A percentile compares a stretch with the other conserved stretches of the same genome.
Evolutionary conservation across 2,113 vertebrate species (phyloP).

Genomic region (Onychorhynchus coronatus): DNA sequence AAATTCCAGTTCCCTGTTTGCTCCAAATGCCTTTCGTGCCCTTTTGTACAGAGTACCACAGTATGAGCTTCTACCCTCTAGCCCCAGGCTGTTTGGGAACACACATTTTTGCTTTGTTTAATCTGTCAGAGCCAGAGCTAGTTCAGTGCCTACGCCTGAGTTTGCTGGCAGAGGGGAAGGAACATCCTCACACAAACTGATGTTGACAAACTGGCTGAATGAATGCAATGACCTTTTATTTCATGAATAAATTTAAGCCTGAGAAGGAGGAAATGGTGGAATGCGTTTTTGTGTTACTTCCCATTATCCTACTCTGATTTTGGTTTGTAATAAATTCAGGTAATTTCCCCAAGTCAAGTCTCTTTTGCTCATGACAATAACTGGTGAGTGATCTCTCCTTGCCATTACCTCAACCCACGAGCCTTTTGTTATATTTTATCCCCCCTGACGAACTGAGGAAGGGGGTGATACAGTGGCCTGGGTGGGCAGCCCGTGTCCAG

Average conservation of each 20-base stretch:
- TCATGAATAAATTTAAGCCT: neutral
- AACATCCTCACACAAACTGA: neutral
- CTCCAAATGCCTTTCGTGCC: neutral
- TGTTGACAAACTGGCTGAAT: neutral
- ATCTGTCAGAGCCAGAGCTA: neutral
- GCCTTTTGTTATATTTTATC: neutral
- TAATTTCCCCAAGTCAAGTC: neutral
- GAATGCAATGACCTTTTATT: neutral
- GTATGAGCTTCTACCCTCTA: neutral
- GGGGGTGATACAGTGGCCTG: neutral
- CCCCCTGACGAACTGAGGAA: neutral
- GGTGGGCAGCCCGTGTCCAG: neutral
- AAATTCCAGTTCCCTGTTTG: neutral
- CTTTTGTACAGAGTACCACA: neutral
- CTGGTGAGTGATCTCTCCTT: neutral
- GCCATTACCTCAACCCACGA: neutral
- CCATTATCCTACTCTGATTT: neutral
- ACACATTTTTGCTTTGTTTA: neutral
- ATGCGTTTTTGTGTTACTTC: neutral
- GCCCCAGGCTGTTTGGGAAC: neutral
- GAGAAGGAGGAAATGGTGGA: neutral
- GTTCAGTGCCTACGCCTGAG: fast-evolving
- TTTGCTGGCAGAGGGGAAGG: neutral
- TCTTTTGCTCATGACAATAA: neutral
- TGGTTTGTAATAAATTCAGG: neutral